phyloP scores from a whole-genome alignment of 2,888 invertebrate genomes.

The Harpalus rubripes region DNA sequence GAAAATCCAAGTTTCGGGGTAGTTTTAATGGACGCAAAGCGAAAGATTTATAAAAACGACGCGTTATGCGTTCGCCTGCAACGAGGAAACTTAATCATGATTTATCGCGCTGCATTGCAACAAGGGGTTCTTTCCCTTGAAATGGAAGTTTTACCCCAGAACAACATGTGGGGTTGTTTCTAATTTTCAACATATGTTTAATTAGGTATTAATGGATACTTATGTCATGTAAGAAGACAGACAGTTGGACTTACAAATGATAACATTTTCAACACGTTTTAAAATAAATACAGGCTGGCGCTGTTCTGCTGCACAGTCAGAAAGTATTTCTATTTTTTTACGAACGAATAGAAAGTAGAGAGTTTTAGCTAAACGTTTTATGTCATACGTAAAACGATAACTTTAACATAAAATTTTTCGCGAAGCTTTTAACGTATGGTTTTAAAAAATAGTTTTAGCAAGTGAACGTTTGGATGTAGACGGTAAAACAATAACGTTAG shows the following conservation, averaged over 20 bases:
- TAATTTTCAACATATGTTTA: conserved; percentile 54
- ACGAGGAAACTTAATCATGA: conserved; percentile 57
- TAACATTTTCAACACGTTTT: too few relatives aligned
- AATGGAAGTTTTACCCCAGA: conserved; percentile 51
- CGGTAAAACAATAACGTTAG: too few relatives aligned
- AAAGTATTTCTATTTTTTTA: too few relatives aligned
- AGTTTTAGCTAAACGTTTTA: too few relatives aligned
- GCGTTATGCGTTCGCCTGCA: conserved; percentile 46
- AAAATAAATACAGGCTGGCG: too few relatives aligned
- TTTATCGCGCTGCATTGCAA: conserved; percentile 24
- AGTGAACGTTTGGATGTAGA: too few relatives aligned
- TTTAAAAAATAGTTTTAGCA: too few relatives aligned
- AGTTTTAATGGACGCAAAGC: conserved; percentile 50
- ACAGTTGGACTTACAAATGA: neutral
- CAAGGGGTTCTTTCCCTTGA: conserved; percentile 40
- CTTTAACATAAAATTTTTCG: too few relatives aligned
- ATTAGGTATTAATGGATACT: conserved; percentile 37
- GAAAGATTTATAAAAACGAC: conserved; percentile 60
- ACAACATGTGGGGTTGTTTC: conserved; percentile 30
- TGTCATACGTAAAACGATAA: too few relatives aligned
- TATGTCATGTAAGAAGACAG: conserved; percentile 7
- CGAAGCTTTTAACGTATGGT: too few relatives aligned
- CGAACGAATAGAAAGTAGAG: too few relatives aligned
- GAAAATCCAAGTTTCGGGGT: conserved; percentile 50
- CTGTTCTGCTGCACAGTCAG: too few relatives aligned